phyloP scores from a whole-genome alignment of 2,113 vertebrate species.

The Pluvialis apricaria region DNA sequence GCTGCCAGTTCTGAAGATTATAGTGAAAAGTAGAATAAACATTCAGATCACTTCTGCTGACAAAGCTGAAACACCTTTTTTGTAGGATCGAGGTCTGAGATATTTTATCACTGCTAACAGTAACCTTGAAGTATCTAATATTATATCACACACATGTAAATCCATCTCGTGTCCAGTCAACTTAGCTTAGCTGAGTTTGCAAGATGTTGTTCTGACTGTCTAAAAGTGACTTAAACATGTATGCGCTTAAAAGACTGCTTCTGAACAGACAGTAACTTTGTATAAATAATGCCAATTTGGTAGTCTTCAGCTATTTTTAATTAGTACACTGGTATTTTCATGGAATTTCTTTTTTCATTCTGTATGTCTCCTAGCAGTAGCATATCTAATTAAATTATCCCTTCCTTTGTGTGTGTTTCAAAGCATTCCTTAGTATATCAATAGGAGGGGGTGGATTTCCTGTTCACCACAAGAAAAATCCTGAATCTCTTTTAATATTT shows the following conservation, averaged over 20 bases:
- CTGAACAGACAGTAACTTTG: background rate
- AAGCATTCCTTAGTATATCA: conserved; percentile 49
- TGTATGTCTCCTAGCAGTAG: background rate
- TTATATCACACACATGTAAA: background rate
- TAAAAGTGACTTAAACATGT: background rate
- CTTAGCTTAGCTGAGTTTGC: background rate
- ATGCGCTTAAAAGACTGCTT: background rate
- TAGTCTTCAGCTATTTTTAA: conserved; percentile 45
- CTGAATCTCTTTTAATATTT: conserved; percentile 37
- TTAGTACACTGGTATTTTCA: background rate
- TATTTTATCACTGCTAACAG: background rate
- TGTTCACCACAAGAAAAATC: conserved; percentile 24
- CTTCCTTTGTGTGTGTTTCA: conserved; percentile 30
- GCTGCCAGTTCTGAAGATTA: background rate
- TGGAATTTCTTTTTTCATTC: background rate
- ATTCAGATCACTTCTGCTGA: background rate
- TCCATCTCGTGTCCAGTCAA: background rate
- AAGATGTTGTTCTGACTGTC: background rate
- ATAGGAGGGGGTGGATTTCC: background rate
- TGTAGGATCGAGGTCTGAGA: background rate
- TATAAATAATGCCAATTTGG: background rate
- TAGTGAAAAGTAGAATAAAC: background rate
- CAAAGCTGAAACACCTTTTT: background rate
- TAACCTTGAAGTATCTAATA: background rate
- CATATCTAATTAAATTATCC: conserved; percentile 53